These are phyloP conservation scores for Galerucella nymphaeae DNA, from an alignment of 2,888 invertebrate species.

Conservation along the genomic window DNA sequence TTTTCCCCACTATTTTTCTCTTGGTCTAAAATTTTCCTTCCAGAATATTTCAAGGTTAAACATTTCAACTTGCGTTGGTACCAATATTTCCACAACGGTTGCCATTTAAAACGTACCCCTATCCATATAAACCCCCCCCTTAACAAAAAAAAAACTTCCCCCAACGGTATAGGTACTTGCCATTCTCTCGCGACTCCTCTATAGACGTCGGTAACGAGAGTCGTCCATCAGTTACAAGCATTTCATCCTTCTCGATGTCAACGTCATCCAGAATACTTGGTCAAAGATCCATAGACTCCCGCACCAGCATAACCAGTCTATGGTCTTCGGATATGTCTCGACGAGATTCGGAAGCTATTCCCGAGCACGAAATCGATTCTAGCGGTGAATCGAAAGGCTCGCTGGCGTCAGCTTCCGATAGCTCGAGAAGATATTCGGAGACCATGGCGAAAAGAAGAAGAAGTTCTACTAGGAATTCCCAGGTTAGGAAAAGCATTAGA, in stretches of 20 bases:
- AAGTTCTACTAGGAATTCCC: slow-evolving; percentile 60
- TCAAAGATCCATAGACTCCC: slow-evolving; percentile 64
- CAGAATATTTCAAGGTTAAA: too few species aligned
- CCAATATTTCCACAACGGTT: not conserved
- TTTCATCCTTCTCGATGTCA: slow-evolving; percentile 64
- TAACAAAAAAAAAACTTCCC: not conserved
- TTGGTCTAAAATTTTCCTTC: too few species aligned
- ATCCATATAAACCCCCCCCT: not conserved
- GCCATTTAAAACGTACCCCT: not conserved
- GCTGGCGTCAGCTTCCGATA: slow-evolving; percentile 60
- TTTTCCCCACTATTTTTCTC: too few species aligned
- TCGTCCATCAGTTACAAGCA: slow-evolving; percentile 63
- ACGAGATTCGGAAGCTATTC: slow-evolving; percentile 64
- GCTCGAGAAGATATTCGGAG: slow-evolving; percentile 60
- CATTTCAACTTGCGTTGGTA: too few species aligned
- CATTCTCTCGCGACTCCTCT: slow-evolving; percentile 63
- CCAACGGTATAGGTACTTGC: slow-evolving; percentile 56
- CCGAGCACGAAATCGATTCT: slow-evolving; percentile 59
- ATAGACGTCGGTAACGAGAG: slow-evolving; percentile 64
- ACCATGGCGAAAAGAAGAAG: slow-evolving; percentile 56
- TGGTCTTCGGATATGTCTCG: slow-evolving; percentile 56
- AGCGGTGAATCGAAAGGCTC: slow-evolving; percentile 60
- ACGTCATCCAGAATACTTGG: slow-evolving; percentile 64
- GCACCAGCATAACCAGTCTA: slow-evolving; percentile 63
- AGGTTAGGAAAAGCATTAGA: slow-evolving; percentile 66